Evolutionary conservation across 2,797 vertebrate genomes (phyloP), one percentile per base, ranked within the genome.

Genomic region (Leptodactylus fallax): DNA sequence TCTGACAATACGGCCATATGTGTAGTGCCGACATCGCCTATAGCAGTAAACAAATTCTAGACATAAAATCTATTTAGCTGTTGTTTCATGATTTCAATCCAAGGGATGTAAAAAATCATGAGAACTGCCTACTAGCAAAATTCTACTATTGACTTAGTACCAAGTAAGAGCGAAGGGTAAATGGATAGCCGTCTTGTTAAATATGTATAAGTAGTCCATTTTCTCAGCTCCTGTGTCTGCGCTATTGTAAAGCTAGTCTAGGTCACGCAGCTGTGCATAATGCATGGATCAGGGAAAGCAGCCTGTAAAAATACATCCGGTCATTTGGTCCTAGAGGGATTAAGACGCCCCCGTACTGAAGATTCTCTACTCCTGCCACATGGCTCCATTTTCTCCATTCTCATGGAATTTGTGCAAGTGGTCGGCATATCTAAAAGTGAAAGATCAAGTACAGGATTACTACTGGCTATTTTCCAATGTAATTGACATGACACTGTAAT

Each of bases 381-480:
- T 91, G 87, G 96, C 93, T 91, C 92, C 94, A 0, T 92, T 93
- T 14, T 96, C 96, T 21, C 95, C 96, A 0, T 96, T 95, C 96
- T 97, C 96, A 0, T 99, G 98, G 95, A 99, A 99, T 85, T 93
- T 96, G 93, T 99, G 98, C 85, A 99, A 91, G 90, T 99, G 98
- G 91, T 99, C 98, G 0, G 97, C 93, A 0, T 97, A 99, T 94
- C 98, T 99, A 94, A 0, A 90, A 92, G 88, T 19, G 87, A 90
- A 51, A 55, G 65, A 90, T 13, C 6, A 56, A 12, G 61, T 17
- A 83, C 25, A 79, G 10, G 69, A 77, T 65, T 14, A 77, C 10
- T 82, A 36, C 1, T 65, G 61, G 27, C 23, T 17, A 19, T 76
- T 45, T 60, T n/a, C 25, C 17, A n/a, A 55, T 45, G 25, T 69